These are phyloP conservation scores for Protonemura montana DNA, from an alignment of 2,888 invertebrate genomes.

Conservation along the genomic window DNA sequence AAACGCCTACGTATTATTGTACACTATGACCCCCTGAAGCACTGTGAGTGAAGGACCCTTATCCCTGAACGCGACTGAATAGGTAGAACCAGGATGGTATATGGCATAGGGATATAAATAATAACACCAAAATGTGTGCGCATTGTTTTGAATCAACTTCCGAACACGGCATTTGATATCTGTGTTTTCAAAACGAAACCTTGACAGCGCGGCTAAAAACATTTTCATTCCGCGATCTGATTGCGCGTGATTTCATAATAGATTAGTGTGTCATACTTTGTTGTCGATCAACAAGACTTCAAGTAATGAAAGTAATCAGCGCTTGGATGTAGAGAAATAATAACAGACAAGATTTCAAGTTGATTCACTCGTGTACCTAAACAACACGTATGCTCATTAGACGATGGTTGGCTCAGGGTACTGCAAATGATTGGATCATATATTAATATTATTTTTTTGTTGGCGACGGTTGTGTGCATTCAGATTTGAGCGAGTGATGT, in stretches of 20 bases:
- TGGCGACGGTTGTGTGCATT: not conserved
- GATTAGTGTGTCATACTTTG: no score
- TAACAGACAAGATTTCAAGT: not conserved
- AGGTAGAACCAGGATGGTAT: not conserved
- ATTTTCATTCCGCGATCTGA: no score
- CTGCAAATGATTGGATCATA: not conserved
- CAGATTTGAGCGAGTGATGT: not conserved
- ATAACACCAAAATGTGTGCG: not conserved
- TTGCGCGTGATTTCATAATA: no score
- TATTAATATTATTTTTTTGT: not conserved
- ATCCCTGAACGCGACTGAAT: not conserved
- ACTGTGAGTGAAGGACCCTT: not conserved
- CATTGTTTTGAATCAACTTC: not conserved
- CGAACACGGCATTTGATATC: no score
- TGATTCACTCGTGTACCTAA: not conserved
- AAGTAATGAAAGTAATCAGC: no score
- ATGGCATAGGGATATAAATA: not conserved
- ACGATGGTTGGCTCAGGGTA: not conserved
- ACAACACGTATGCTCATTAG: not conserved
- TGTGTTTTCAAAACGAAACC: no score
- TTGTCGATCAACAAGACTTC: no score
- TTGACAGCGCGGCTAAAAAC: no score
- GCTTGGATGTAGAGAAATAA: no score
- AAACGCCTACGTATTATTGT: not conserved
- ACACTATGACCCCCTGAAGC: not conserved